Evolutionary conservation across 1,140 invertebrate species (phyloP).

Genomic region (Brachionus sp.): DNA sequence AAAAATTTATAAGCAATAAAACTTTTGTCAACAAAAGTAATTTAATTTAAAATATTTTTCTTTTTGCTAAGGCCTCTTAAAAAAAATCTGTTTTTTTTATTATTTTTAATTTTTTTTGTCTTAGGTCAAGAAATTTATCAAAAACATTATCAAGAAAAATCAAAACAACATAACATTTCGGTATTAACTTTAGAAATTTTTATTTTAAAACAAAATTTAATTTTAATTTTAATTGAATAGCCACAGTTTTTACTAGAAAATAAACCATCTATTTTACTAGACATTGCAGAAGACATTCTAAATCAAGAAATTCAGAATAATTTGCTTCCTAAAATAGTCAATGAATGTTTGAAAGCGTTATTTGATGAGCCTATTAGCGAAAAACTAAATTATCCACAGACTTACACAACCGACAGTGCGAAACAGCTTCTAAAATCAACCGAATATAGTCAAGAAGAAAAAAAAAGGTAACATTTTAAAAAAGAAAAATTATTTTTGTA

Average conservation of each 20-base stretch:
- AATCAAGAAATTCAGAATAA: background rate
- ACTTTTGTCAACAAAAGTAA: background rate
- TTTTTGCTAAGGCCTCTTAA: background rate
- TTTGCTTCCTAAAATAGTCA: background rate
- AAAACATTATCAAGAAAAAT: background rate
- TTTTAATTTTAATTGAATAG: background rate
- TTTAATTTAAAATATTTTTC: background rate
- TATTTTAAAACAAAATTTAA: background rate
- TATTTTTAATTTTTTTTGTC: background rate
- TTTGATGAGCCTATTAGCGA: background rate
- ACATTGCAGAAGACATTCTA: background rate
- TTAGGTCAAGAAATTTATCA: background rate
- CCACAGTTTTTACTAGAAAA: background rate
- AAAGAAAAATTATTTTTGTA: background rate
- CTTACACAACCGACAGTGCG: background rate
- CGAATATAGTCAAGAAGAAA: background rate
- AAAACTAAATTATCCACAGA: background rate
- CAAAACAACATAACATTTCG: background rate
- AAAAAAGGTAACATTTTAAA: background rate
- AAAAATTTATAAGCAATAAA: background rate
- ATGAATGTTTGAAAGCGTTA: background rate
- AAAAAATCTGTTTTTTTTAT: background rate
- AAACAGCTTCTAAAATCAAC: background rate
- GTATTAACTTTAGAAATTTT: background rate
- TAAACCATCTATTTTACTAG: background rate